phyloP scores from a whole-genome alignment of 1,140 invertebrate species.

The Pectinophora gossypiella region DNA sequence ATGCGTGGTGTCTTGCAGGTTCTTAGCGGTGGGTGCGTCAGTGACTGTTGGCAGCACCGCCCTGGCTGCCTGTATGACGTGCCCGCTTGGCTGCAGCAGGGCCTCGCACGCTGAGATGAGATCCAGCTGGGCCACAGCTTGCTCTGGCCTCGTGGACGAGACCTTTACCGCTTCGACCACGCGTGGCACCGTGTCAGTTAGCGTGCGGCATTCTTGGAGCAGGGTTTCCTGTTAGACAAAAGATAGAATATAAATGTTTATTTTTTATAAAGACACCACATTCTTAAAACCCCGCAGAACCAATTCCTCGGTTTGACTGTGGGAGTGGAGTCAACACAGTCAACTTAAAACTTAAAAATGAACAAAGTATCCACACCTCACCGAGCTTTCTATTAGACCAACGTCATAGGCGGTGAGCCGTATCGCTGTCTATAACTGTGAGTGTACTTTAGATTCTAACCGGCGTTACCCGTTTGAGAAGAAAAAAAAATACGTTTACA shows the following conservation, averaged over 20 bases:
- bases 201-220: conserved; percentile 83
- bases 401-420: no score
- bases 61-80: conserved; percentile 86
- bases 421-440: no score
- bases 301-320: no score
- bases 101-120: conserved; percentile 92
- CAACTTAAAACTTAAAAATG: no score
- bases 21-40: conserved; percentile 86
- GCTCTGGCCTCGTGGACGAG: conserved; percentile 82
- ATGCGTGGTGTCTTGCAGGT: conserved; percentile 82
- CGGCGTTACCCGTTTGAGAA: no score
- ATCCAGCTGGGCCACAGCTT: conserved; percentile 85
- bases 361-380: no score
- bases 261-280: no score
- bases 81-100: conserved; percentile 83
- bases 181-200: conserved; percentile 88
- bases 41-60: conserved; percentile 90
- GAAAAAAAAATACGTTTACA: no score
- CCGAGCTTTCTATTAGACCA: no score
- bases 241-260: background rate
- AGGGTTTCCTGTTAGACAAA: conserved; percentile 80
- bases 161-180: conserved; percentile 89
- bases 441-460: no score
- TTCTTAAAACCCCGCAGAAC: no score
- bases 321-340: no score